phyloP scores from a whole-genome alignment of 64 coral and sea anemone species.

The Dendrophyllia cribrosa region DNA sequence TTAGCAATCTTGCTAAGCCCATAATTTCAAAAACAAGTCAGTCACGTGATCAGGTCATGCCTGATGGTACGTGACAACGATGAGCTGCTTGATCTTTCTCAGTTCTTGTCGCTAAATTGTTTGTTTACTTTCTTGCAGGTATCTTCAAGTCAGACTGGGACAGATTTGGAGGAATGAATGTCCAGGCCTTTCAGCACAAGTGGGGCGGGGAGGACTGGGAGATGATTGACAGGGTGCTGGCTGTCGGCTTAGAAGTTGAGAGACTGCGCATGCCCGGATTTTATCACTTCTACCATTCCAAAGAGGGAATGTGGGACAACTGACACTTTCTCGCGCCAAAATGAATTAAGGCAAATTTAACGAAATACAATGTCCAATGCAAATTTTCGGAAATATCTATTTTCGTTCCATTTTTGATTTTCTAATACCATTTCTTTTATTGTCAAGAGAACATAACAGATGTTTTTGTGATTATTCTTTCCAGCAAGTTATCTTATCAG shows the following conservation, averaged over 20 bases:
- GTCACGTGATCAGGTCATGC: too few relatives aligned
- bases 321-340: background rate
- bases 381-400: too few relatives aligned
- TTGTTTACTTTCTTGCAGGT: constrained; percentile 36
- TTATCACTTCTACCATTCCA: constrained; percentile 86
- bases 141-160: constrained; percentile 90
- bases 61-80: too few relatives aligned
- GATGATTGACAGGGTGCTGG: constrained; percentile 76
- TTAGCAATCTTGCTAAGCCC: too few relatives aligned
- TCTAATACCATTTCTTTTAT: too few relatives aligned
- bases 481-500: too few relatives aligned
- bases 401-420: too few relatives aligned
- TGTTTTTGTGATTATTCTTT: too few relatives aligned
- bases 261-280: constrained; percentile 76
- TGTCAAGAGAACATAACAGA: background rate
- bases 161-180: constrained; percentile 84
- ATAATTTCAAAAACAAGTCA: too few relatives aligned
- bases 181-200: constrained; percentile 65
- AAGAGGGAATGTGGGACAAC: constrained; percentile 84
- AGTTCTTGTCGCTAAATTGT: background rate
- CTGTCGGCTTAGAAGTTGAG: constrained; percentile 74
- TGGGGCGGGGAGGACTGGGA: constrained; percentile 96
- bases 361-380: too few relatives aligned
- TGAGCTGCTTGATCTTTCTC: too few relatives aligned
- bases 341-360: too few relatives aligned